Evolutionary conservation across 92 coral and sea anemone genomes (phyloP).

Genomic region (Epizoanthus illoricatus): DNA sequence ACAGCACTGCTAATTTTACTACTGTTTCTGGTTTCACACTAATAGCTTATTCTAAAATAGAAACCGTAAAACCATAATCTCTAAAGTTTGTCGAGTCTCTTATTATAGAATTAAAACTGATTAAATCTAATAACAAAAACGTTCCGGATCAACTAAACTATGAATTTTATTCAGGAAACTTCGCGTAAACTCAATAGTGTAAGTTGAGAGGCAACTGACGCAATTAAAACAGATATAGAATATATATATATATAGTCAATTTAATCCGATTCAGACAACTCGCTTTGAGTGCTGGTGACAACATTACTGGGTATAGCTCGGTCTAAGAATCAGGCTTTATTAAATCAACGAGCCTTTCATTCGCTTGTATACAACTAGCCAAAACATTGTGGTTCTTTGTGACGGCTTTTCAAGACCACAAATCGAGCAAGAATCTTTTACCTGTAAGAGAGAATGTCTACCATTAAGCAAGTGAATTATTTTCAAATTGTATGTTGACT

Average conservation of each 20-base stretch:
- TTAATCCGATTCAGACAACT: constrained; percentile 8
- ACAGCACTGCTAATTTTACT: neutral
- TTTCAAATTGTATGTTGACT: no score
- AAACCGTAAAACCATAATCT: neutral
- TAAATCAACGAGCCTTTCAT: no score
- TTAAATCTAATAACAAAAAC: neutral
- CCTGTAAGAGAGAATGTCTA: no score
- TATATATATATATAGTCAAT: neutral
- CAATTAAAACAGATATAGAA: neutral
- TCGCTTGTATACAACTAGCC: no score
- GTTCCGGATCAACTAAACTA: neutral
- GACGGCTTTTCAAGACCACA: no score
- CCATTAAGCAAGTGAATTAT: no score
- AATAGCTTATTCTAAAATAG: neutral
- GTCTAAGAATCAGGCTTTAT: no score
- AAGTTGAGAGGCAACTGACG: neutral
- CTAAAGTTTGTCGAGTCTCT: neutral
- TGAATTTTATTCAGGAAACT: neutral
- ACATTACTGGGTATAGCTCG: no score
- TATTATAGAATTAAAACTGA: constrained; percentile 22
- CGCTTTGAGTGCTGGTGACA: no score
- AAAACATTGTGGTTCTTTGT: no score
- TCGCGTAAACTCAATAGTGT: neutral
- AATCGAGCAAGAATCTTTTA: no score
- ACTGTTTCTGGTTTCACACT: neutral